Percentiles rank a stretch among this genome's conserved stretches.
phyloP scores from a whole-genome alignment of 1,140 invertebrate species.

The Agrilus planipennis region DNA sequence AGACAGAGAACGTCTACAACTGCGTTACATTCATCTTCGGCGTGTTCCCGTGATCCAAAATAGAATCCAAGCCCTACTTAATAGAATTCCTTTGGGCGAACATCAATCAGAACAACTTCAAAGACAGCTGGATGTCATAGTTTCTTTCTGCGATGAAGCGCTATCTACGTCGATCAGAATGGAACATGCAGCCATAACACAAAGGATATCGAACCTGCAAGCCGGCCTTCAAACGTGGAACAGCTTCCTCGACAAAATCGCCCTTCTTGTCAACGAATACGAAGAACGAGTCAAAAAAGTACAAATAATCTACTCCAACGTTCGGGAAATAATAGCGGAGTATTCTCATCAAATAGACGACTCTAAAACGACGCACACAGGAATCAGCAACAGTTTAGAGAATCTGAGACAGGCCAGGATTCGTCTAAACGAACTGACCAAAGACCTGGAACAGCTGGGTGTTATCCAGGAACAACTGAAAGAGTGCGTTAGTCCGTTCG shows the following conservation, averaged over 20 bases:
- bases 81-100: constrained; percentile 54
- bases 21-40: constrained; percentile 67
- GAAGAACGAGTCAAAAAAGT: constrained; percentile 44
- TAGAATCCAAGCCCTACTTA: constrained; percentile 54
- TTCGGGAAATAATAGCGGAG: constrained; percentile 39
- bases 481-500: constrained; percentile 73
- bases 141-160: constrained; percentile 64
- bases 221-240: constrained; percentile 74
- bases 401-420: constrained; percentile 45
- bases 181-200: constrained; percentile 62
- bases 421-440: constrained; percentile 43
- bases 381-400: constrained; percentile 42
- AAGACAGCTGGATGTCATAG: constrained; percentile 51
- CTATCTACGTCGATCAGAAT: constrained; percentile 63
- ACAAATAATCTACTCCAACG: constrained; percentile 43
- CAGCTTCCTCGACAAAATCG: constrained; percentile 54
- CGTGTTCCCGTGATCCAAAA: constrained; percentile 57
- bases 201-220: constrained; percentile 62
- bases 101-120: constrained; percentile 49
- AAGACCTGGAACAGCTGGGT: constrained; percentile 51
- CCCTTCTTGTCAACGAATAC: constrained; percentile 45
- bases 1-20: constrained; percentile 61
- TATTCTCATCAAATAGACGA: constrained; percentile 33
- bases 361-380: constrained; percentile 34
- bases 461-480: constrained; percentile 71